Percentiles rank a stretch among this genome's conserved stretches.
These are phyloP conservation scores for Poeciliopsis prolifica DNA, from an alignment of 2,113 vertebrate genomes.

Conservation along the genomic window DNA sequence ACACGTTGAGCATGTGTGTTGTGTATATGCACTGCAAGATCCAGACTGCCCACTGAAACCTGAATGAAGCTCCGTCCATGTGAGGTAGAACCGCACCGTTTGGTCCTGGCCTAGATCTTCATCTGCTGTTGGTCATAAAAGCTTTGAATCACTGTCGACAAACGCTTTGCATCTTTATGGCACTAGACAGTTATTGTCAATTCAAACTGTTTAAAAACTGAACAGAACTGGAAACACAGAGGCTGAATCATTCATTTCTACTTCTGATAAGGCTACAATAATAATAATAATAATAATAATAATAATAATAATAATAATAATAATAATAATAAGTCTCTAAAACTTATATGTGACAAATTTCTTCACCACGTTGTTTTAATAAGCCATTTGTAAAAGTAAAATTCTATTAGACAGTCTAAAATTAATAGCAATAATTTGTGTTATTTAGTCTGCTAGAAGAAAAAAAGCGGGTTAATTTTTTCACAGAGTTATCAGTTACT, in stretches of 20 bases:
- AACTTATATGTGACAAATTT: too few species aligned
- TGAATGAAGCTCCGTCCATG: not conserved
- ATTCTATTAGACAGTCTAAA: too few species aligned
- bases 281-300: too few species aligned
- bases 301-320: too few species aligned
- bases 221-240: not conserved
- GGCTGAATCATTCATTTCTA: not conserved
- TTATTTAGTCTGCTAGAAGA: too few species aligned
- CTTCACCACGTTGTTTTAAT: too few species aligned
- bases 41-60: not conserved
- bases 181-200: not conserved
- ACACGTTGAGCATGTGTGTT: constrained; percentile 4
- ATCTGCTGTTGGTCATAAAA: not conserved
- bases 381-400: too few species aligned
- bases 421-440: too few species aligned
- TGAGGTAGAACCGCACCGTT: not conserved
- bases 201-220: not conserved
- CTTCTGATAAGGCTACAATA: not conserved
- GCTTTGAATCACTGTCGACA: not conserved
- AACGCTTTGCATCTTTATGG: not conserved
- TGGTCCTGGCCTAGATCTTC: not conserved
- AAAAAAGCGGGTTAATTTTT: too few species aligned
- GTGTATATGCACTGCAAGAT: not conserved
- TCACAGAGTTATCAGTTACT: too few species aligned
- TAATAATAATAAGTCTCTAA: too few species aligned